A percentile compares a stretch with the other conserved stretches of the same genome.
phyloP scores from a whole-genome alignment of 2,113 vertebrate genomes.

The Forbesichthys papilliferus region DNA sequence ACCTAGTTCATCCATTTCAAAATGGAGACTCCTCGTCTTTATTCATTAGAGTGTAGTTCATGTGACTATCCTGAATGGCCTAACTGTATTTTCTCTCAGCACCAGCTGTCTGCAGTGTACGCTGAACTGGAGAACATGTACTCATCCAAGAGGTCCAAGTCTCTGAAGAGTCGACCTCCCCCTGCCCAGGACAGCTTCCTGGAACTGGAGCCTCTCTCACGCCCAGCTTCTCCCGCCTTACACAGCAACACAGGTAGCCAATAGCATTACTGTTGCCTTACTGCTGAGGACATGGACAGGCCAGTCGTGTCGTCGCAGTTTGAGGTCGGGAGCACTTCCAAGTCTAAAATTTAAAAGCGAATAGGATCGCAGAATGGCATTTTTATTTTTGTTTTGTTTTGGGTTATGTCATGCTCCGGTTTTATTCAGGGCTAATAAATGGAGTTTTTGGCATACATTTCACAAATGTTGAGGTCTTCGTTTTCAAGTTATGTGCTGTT shows the following conservation, averaged over 20 bases:
- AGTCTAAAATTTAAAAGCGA: no score
- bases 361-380: no score
- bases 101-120: slow-evolving; percentile 91
- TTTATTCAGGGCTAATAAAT: no score
- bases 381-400: no score
- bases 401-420: no score
- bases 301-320: no score
- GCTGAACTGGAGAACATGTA: slow-evolving; percentile 93
- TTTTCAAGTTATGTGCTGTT: no score
- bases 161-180: slow-evolving; percentile 76
- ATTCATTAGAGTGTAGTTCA: background rate
- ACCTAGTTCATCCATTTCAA: slow-evolving; percentile 1
- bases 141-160: slow-evolving; percentile 81
- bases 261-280: background rate
- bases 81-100: slow-evolving; percentile 34
- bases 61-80: slow-evolving; percentile 23
- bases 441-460: no score
- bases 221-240: slow-evolving; percentile 65
- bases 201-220: slow-evolving; percentile 73
- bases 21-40: background rate
- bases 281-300: background rate
- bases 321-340: background rate
- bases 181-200: slow-evolving; percentile 76
- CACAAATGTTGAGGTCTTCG: no score
- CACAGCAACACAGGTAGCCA: slow-evolving; percentile 71